Conservation (phyloP, 1,140 invertebrate genomes). For the Coenobita brevimanus region DNA sequence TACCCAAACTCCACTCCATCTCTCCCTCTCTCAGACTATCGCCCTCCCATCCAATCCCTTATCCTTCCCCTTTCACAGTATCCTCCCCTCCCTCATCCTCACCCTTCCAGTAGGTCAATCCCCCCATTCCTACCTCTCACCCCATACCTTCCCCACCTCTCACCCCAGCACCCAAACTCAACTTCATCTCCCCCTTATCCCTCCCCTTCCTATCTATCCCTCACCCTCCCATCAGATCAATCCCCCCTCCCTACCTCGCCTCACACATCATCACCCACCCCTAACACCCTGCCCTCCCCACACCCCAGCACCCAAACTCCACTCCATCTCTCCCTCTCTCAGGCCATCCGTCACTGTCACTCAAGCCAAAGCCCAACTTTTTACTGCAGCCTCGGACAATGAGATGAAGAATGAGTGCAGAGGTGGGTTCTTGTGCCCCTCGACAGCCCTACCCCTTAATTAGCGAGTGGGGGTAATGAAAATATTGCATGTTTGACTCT, state of each 20-base stretch:
- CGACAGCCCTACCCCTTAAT: slow-evolving; percentile 60
- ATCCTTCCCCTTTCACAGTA: slow-evolving; percentile 17
- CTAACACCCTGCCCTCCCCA: neutral
- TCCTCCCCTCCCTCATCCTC: neutral
- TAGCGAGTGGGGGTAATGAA: slow-evolving; percentile 54
- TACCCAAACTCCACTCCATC: neutral
- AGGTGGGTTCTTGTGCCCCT: slow-evolving; percentile 34
- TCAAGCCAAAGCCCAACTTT: slow-evolving; percentile 63
- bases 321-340: slow-evolving; percentile 8
- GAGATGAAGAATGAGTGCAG: slow-evolving; percentile 56
- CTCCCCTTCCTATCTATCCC: slow-evolving; percentile 12
- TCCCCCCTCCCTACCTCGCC: neutral
- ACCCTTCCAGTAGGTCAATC: neutral
- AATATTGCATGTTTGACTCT: slow-evolving; percentile 62
- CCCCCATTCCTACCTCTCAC: neutral
- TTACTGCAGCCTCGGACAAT: slow-evolving; percentile 60
- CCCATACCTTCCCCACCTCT: neutral
- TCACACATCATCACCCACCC: neutral
- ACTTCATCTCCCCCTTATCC: neutral
- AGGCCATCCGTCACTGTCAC: slow-evolving; percentile 59
- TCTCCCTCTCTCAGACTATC: slow-evolving; percentile 3
- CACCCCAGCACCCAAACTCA: neutral
- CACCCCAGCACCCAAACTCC: neutral
- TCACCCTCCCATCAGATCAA: neutral
- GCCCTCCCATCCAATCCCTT: too few relatives aligned